Base-by-base conservation (phyloP, 2,888 invertebrate genomes). In the Heteromyza rotundicornis region DNA sequence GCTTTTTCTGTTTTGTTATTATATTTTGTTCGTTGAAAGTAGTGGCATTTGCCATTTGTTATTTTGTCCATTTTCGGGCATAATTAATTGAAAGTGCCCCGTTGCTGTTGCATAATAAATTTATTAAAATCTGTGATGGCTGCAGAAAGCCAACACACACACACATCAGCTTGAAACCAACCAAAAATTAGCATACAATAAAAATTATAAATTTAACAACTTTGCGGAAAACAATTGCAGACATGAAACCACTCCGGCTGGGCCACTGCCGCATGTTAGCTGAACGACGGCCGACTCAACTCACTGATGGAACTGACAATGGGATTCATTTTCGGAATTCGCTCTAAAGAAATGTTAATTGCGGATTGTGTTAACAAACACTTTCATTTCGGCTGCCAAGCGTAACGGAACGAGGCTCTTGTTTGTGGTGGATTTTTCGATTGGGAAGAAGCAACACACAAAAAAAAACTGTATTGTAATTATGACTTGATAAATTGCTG, bases 151-250 rank as follows among this genome's bases (percentile, higher is more conserved):
- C 10, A n/a, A 40, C 64, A 62, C 65, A 32, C 17, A 49, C 63
- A 68, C n/a, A n/a, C n/a, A n/a, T n/a, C n/a, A n/a, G n/a, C n/a
- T n/a, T n/a, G n/a, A n/a, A n/a, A n/a, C n/a, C n/a, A n/a, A n/a
- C n/a, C n/a, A n/a, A n/a, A 49, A 73, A 74, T 76, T 73, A 63
- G 73, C 73, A 76, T 71, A 76, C 75, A 74, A 74, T 74, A 68
- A 68, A 32, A 70, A 69, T 67, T 68, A 64, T 72, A 75, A 72
- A 66, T 75, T 70, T 65, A 67, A 68, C 72, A 73, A 20, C 17
- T 32, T 64, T 23, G 35, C 44, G 44, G 23, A 58, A 49, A 35
- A 58, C 58, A 60, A 62, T 59, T 73, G 68, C 73, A 70, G n/a
- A n/a, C n/a, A n/a, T n/a, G n/a, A n/a, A n/a, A n/a, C n/a, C n/a